A percentile compares a stretch with the other conserved stretches of the same genome.
These are phyloP conservation scores for Saccopteryx bilineata DNA, from an alignment of 2,113 vertebrate genomes.

Conservation along the genomic window DNA sequence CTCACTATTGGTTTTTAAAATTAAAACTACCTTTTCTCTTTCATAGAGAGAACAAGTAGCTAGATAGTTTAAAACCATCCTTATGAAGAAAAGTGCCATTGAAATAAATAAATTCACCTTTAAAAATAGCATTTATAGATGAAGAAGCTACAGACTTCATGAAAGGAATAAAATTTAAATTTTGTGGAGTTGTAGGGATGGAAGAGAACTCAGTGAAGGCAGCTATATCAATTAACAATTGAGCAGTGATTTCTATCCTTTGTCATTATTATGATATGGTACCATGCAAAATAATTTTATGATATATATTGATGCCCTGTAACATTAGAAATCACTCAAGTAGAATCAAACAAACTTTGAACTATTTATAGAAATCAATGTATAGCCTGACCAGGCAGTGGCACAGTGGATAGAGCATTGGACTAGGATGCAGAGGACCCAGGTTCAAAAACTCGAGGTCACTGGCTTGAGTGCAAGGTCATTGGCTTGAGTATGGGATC, in stretches of 20 bases:
- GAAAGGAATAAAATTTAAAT: slow-evolving; percentile 23
- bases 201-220: neutral
- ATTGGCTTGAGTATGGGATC: too few relatives aligned
- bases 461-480: too few relatives aligned
- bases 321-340: neutral
- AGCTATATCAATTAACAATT: neutral
- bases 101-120: neutral
- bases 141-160: neutral
- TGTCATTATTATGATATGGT: neutral
- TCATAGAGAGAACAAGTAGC: neutral
- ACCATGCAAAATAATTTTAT: neutral
- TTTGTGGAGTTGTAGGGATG: neutral
- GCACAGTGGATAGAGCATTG: too few relatives aligned
- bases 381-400: neutral
- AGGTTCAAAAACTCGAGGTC: too few relatives aligned
- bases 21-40: neutral
- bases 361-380: neutral
- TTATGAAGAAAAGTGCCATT: neutral
- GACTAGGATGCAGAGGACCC: too few relatives aligned
- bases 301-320: neutral
- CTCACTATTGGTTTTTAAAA: neutral
- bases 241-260: neutral
- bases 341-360: neutral
- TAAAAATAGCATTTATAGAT: neutral
- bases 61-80: neutral